A percentile compares a stretch with the other conserved stretches of the same genome.
phyloP scores from a whole-genome alignment of 1,140 invertebrate genomes.

The Sarcophaga peregrina region DNA sequence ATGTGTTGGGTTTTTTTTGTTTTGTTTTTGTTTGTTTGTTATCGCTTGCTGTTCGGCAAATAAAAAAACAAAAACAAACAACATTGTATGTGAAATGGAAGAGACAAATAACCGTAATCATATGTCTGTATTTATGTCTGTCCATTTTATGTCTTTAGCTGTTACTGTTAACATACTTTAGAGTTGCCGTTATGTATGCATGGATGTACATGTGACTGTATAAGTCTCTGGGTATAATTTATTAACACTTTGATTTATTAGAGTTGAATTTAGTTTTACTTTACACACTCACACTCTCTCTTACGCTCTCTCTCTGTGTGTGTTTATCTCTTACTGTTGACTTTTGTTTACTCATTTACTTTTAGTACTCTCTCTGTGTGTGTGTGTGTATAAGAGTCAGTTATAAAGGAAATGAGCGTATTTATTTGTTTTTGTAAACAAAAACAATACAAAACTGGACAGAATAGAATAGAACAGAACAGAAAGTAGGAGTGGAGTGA shows the following conservation, averaged over 20 bases:
- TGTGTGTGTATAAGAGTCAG: neutral
- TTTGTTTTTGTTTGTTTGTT: too few relatives aligned
- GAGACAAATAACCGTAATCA: neutral
- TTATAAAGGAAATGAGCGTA: too few relatives aligned
- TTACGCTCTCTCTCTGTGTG: neutral
- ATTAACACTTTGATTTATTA: slow-evolving; percentile 36
- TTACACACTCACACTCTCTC: neutral
- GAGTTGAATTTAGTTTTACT: slow-evolving; percentile 9
- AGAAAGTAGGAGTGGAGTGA: too few relatives aligned
- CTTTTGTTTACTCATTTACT: slow-evolving; percentile 3
- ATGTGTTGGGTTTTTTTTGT: too few relatives aligned
- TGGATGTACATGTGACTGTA: neutral
- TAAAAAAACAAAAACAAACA: too few relatives aligned
- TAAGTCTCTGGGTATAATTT: slow-evolving; percentile 11
- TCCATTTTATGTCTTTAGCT: neutral
- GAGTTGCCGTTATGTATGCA: neutral
- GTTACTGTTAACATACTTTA: neutral
- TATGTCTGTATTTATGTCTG: neutral
- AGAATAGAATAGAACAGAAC: too few relatives aligned
- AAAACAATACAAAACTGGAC: neutral
- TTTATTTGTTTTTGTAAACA: neutral
- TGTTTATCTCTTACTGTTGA: neutral
- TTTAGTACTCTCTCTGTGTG: neutral
- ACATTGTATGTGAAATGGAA: too few relatives aligned
- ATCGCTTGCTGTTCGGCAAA: too few relatives aligned